Base-by-base conservation (phyloP, 1,140 invertebrate genomes). In the Neuroterus valhalla region DNA sequence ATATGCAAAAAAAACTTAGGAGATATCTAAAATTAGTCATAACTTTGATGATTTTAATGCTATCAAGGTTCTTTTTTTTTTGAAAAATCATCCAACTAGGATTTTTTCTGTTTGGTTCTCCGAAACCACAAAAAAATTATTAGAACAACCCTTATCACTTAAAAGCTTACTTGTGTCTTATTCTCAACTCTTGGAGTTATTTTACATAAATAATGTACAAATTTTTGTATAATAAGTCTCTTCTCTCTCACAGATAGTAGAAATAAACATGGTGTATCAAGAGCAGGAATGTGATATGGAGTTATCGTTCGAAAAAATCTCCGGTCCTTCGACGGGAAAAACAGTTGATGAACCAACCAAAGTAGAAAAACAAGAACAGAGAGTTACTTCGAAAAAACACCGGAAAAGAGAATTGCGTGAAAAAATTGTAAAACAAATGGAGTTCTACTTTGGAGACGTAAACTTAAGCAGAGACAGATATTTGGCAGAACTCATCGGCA, bases 381-480 rank as follows among this genome's bases (percentile, higher is more conserved):
- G 81, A 84, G 70, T 77, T 74, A 77, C 84, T 3, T 82, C 70
- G 44, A 90, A 91, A 68, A 92, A 91, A 77, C 84, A 89, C 19
- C 88, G 93, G 23, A 90, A 91, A 70, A 91, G 95, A 83, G 92
- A 93, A 43, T 83, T 96, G 8, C 93, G 95, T 78, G 92, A 92
- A 55, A 90, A 91, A 2, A 94, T 96, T 76, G 89, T 93, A 31
- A 92, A 94, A 81, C 95, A 96, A 92, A 96, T 98, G 94, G 96
- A 98, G 89, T 98, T 98, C 90, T 98, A 98, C 85, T 97, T 98
- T 80, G 94, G 96, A 77, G 95, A 97, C 90, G 93, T 96, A 2
- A 98, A 98, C 90, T 88, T 98, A 45, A 92, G 91, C 17, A 97
- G 96, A 89, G 96, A 98, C 89, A 91, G 95, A 75, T 97, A 94